A percentile compares a stretch with the other conserved stretches of the same genome.
Evolutionary conservation across 2,888 invertebrate species (phyloP).

Genomic region (Blastobasis lacticolella): DNA sequence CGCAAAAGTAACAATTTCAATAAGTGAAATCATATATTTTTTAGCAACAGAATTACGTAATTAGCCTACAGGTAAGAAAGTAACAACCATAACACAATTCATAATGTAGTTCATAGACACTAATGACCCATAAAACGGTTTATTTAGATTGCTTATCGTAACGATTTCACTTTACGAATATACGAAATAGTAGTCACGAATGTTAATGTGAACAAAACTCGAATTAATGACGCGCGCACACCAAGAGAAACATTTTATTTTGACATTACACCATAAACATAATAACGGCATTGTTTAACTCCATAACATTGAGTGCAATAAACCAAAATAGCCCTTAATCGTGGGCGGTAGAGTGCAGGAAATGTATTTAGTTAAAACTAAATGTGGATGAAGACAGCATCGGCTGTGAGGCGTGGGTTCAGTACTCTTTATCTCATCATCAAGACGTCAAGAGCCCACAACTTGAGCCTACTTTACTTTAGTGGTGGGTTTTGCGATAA

Average conservation of each 20-base stretch:
- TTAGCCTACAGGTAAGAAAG: no score
- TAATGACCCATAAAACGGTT: slow-evolving; percentile 16
- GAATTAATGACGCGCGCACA: slow-evolving; percentile 57
- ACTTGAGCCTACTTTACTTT: no score
- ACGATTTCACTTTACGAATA: slow-evolving; percentile 35
- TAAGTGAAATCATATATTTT: no score
- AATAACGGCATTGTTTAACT: slow-evolving; percentile 50
- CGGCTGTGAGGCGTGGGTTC: no score
- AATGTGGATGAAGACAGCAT: neutral
- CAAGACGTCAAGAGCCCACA: no score
- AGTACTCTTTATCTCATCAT: no score
- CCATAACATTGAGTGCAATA: slow-evolving; percentile 18
- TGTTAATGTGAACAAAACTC: slow-evolving; percentile 56
- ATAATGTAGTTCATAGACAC: neutral
- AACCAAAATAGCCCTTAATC: slow-evolving; percentile 20
- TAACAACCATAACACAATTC: neutral
- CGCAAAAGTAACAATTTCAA: no score
- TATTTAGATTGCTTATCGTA: slow-evolving; percentile 39
- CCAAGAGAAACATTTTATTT: slow-evolving; percentile 60
- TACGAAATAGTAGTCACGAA: slow-evolving; percentile 43
- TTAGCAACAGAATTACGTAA: no score
- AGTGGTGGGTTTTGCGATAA: no score
- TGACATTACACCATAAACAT: slow-evolving; percentile 62
- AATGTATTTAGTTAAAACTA: slow-evolving; percentile 15
- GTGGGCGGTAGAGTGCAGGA: slow-evolving; percentile 11